Evolutionary conservation across 2,888 invertebrate species (phyloP).

Genomic region (Lycophotia porphyrea): DNA sequence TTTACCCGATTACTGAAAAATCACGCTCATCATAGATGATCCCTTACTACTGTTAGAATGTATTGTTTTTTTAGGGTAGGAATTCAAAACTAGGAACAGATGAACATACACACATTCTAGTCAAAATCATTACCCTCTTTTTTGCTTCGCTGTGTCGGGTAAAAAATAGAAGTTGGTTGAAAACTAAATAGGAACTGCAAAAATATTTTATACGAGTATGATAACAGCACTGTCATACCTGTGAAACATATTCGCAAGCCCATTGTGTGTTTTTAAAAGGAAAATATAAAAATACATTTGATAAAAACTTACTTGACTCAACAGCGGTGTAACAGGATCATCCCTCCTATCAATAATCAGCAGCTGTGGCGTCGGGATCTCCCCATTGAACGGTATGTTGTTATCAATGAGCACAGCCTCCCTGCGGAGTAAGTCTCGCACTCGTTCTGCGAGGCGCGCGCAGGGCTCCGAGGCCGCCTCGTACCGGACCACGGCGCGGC

Average conservation of each 20-base stretch:
- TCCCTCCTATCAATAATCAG: conserved; percentile 97
- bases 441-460: conserved; percentile 95
- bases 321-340: conserved; percentile 98
- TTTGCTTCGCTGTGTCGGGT: too few species aligned
- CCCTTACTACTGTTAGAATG: too few species aligned
- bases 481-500: conserved; percentile 96
- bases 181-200: neutral
- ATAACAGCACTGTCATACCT: neutral
- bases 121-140: too few species aligned
- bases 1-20: too few species aligned
- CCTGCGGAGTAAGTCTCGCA: conserved; percentile 95
- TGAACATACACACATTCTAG: too few species aligned
- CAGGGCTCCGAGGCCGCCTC: conserved; percentile 96
- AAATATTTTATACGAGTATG: neutral
- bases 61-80: too few species aligned
- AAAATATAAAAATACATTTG: neutral
- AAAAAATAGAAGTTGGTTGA: too few species aligned
- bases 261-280: neutral
- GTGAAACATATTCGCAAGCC: neutral
- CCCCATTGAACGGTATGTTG: conserved; percentile 94
- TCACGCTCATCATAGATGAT: too few species aligned
- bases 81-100: too few species aligned
- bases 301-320: conserved; percentile 92
- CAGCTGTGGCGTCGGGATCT: conserved; percentile 94
- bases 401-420: conserved; percentile 97